Base-by-base conservation (phyloP, 2,113 vertebrate genomes). In the Calyptomena viridis region DNA sequence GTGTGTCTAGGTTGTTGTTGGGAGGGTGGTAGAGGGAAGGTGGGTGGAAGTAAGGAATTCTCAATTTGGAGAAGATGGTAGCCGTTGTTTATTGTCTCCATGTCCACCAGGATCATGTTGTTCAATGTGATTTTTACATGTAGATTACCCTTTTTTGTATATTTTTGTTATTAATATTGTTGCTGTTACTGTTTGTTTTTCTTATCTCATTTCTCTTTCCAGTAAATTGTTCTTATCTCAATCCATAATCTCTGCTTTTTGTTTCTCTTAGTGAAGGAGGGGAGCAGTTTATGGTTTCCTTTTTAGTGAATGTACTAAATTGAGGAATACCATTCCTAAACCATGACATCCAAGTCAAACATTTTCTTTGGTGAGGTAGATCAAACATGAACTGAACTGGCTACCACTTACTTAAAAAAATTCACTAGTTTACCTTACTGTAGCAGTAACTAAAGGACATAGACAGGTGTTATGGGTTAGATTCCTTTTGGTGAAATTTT, bases 91-190 rank as follows among this genome's bases (percentile, higher is more conserved):
- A 4, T 4, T 16, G 9, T 11, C 81, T 52, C 11, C 24, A n/a
- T 33, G 8, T 31, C 1, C 8, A 39, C 6, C 18, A 37, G 2
- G 17, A 2, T 1, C 0, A 33, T 60, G 24, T 12, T 60, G 28
- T 12, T 28, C 52, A 35, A 33, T 28, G 33, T 39, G 35, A 24
- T 62, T 19, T 59, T 52, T 59, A 28, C 15, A 5, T 14, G 33
- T 37, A n/a, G 9, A 39, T 28, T 28, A 67, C 44, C 19, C 22
- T 66, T 44, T 12, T 44, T 50, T 52, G 18, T 39, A 39, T 8
- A 14, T 52, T 89, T 37, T 67, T 10, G n/a, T 39, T 39, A 50
- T 28, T 59, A 27, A 13, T 28, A 23, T 24, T 44, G 33, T 44
- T 28, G 37, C 37, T 62, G 37, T 39, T 28, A 27, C 37, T 62